A percentile compares a stretch with the other conserved stretches of the same genome.
These are phyloP conservation scores for Gerris buenoi DNA, from an alignment of 1,140 invertebrate genomes.

Conservation along the genomic window DNA sequence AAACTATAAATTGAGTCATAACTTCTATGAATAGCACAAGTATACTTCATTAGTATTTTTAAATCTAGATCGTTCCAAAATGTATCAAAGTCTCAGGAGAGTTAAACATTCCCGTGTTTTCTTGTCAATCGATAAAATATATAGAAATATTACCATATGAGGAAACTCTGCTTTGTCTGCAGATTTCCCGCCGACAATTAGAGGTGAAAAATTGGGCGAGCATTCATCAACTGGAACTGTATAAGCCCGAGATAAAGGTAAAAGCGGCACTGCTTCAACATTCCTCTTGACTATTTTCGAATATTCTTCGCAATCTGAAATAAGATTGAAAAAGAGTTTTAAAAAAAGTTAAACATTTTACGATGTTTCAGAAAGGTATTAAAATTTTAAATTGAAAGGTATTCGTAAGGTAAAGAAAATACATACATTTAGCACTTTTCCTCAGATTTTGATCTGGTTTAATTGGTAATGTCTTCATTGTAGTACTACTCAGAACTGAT, in stretches of 20 bases:
- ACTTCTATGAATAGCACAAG: not conserved
- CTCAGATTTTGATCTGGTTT: too few species aligned
- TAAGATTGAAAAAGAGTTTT: not conserved
- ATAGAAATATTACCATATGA: constrained; percentile 35
- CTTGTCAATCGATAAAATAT: not conserved
- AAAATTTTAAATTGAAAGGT: too few species aligned
- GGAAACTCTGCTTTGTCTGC: constrained; percentile 37
- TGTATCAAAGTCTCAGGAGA: not conserved
- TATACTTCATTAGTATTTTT: not conserved
- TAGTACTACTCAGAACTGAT: too few species aligned
- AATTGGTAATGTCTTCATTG: too few species aligned
- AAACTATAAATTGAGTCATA: not conserved
- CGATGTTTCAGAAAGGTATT: too few species aligned
- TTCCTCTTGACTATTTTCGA: not conserved
- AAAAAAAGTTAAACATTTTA: not conserved
- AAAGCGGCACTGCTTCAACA: not conserved
- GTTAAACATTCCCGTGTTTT: not conserved
- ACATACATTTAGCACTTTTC: too few species aligned
- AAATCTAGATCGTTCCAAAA: not conserved
- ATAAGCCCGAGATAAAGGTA: not conserved
- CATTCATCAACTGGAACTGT: not conserved
- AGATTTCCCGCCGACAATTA: constrained; percentile 37
- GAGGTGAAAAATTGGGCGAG: not conserved
- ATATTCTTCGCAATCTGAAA: not conserved
- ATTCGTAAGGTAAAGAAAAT: too few species aligned